phyloP scores from a whole-genome alignment of 2,113 vertebrate species.

The Rhea pennata region DNA sequence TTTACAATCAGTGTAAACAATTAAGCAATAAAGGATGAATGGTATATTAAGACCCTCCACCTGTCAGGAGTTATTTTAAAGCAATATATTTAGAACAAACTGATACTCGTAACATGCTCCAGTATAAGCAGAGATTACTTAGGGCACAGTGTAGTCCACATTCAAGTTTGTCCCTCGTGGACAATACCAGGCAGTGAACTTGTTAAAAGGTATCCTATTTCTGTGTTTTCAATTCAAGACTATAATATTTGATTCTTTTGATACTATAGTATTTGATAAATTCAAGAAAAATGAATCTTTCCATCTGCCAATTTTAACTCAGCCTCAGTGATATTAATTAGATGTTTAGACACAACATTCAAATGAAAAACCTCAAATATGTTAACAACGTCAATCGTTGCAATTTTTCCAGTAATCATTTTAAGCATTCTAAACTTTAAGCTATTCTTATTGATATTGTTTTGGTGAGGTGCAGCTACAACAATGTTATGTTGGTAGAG shows the following conservation, averaged over 20 bases:
- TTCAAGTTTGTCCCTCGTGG: not conserved
- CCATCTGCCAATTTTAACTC: not conserved
- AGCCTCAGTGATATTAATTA: not conserved
- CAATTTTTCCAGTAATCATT: constrained; percentile 57
- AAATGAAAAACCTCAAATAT: not conserved
- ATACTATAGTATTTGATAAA: not conserved
- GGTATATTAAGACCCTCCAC: constrained; percentile 6
- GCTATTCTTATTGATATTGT: not conserved
- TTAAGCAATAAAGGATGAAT: constrained; percentile 20
- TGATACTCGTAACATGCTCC: not conserved
- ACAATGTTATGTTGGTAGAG: too few species aligned
- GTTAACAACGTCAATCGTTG: constrained; percentile 23
- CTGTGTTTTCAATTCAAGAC: not conserved
- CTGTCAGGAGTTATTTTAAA: constrained; percentile 44
- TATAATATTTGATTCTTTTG: not conserved
- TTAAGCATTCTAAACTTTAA: constrained; percentile 1
- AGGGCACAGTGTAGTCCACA: not conserved
- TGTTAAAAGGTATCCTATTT: not conserved
- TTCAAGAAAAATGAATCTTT: not conserved
- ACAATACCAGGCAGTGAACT: not conserved
- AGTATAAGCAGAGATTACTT: constrained; percentile 15
- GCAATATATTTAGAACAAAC: not conserved
- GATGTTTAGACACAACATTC: constrained; percentile 2
- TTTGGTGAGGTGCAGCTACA: not conserved
- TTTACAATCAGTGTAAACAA: constrained; percentile 20